A percentile compares a stretch with the other conserved stretches of the same genome.
Evolutionary conservation across 2,888 invertebrate genomes (phyloP).

Genomic region (Cryptus armator): DNA sequence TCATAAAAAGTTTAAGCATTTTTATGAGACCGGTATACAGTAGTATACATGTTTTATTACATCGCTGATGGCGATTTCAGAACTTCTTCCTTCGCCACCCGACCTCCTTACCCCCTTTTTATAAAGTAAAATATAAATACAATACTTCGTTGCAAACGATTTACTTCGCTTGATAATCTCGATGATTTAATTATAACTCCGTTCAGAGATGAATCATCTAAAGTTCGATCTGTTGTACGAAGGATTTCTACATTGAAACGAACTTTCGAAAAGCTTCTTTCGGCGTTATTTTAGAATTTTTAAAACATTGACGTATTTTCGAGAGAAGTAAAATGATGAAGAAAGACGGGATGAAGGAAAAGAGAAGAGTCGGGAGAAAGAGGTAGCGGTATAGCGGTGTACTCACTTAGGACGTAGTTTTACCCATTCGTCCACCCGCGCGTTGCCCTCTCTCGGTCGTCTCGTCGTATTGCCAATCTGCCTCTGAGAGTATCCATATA

Average conservation of each 20-base stretch:
- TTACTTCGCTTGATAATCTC: neutral
- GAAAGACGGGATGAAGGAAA: neutral
- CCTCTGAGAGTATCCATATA: conserved; percentile 77
- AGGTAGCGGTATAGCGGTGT: neutral
- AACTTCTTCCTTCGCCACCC: conserved; percentile 16
- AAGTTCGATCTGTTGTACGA: neutral
- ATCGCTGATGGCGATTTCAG: conserved; percentile 35
- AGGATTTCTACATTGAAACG: neutral
- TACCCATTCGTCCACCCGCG: neutral
- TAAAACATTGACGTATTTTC: neutral
- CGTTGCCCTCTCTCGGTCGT: conserved; percentile 35
- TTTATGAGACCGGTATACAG: conserved; percentile 58
- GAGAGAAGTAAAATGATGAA: neutral
- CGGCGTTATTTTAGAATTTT: neutral
- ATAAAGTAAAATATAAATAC: neutral
- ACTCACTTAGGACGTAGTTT: conserved; percentile 51
- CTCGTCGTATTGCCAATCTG: conserved; percentile 77
- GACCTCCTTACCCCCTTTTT: neutral
- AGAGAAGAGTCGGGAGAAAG: neutral
- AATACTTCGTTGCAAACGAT: neutral
- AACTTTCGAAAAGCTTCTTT: neutral
- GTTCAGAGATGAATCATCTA: neutral
- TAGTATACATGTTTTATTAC: conserved; percentile 54
- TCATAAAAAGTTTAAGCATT: conserved; percentile 58
- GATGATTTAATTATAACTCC: conserved; percentile 4